Evolutionary conservation across 2,888 invertebrate species (phyloP), one percentile per base, ranked within the genome.

Genomic region (Stomorhina lunata): DNA sequence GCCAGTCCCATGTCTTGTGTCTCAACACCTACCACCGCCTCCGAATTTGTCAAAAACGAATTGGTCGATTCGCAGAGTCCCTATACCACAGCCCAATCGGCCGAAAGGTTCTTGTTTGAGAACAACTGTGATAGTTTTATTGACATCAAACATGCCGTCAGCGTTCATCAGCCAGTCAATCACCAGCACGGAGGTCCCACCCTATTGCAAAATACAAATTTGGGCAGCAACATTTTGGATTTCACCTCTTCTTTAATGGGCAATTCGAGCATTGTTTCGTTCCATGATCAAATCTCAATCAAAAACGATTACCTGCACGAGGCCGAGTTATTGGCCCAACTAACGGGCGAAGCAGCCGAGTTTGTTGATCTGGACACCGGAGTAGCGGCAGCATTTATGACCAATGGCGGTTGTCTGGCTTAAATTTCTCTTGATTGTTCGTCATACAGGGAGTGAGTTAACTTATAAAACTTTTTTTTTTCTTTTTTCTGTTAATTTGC

Each of bases 31-130:
- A 89, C 87, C 80, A 89, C 87, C 72, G 87, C 90, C 80, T 89
- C 86, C 27, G 91, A 91, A 71, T 91, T 91, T 79, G 90, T 91
- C 0, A 91, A 91, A 80, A 90, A 90, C 66, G 91, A 91, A 82
- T 85, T 91, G 45, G 89, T 89, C 57, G 91, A 91, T 82, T 89
- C 90, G 12, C 90, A 90, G 84, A 90, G 91, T 73, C 91, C 91
- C 20, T 91, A 91, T 57, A 91, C 91, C 57, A 91, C 90, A 4
- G 90, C 90, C 34, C 86, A 91, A 72, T 91, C 91, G 78, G 90
- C 91, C n/a, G 90, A 91, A 84, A 88, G 91, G 9, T 91, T 91
- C 81, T 86, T 91, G 25, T 91, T 91, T 83, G 91, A 91, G 86
- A 88, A 86, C 22, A 89, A 87, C 83, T 86, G 88, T 84, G 90